These are phyloP conservation scores for Proteles cristata DNA, from an alignment of 2,113 vertebrate genomes.

Conservation along the genomic window DNA sequence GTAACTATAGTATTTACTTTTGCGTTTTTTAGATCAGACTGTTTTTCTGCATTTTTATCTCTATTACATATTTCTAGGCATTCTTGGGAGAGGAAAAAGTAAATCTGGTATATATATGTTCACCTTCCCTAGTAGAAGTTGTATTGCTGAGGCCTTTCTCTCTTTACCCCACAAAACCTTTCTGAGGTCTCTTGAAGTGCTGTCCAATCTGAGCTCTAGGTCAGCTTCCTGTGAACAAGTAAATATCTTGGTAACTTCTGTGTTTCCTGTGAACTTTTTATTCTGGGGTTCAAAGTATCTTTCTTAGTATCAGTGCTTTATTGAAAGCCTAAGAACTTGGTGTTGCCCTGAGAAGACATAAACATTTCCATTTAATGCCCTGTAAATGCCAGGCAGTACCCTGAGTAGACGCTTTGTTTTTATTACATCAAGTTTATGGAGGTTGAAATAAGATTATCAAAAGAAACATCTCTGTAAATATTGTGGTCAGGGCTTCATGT, in stretches of 20 bases:
- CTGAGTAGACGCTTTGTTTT: background rate
- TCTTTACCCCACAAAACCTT: background rate
- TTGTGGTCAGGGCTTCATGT: background rate
- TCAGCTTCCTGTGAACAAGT: slow-evolving; percentile 76
- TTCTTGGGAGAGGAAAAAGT: background rate
- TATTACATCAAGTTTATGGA: slow-evolving; percentile 17
- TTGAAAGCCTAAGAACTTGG: slow-evolving; percentile 54
- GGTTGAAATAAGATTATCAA: background rate
- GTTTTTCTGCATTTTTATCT: background rate
- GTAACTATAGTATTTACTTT: background rate
- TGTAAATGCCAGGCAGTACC: background rate
- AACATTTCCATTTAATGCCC: background rate
- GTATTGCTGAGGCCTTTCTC: background rate
- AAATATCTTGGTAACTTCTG: slow-evolving; percentile 55
- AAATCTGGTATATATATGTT: background rate
- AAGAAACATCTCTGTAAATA: slow-evolving; percentile 21
- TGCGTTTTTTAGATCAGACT: background rate
- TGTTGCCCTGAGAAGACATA: slow-evolving; percentile 34
- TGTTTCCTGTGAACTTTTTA: slow-evolving; percentile 79
- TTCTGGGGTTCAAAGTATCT: slow-evolving; percentile 69
- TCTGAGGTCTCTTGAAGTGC: background rate
- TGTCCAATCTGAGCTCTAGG: background rate
- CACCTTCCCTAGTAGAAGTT: background rate
- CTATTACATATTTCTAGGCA: background rate
- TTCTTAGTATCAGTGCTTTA: slow-evolving; percentile 71